phyloP scores from a whole-genome alignment of 2,888 invertebrate genomes.

The Oscheius sp. region DNA sequence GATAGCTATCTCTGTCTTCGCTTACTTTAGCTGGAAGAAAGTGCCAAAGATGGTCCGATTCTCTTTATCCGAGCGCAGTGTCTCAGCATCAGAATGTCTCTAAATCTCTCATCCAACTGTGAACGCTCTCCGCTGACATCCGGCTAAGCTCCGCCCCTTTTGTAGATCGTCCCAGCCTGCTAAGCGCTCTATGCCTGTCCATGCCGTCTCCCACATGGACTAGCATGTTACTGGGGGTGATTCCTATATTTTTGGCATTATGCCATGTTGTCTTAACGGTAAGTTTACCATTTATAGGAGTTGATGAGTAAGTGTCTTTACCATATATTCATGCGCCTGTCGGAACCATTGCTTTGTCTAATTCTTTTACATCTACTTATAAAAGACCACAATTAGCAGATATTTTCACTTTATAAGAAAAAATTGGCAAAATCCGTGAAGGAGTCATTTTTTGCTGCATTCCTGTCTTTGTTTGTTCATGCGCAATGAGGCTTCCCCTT shows the following conservation, averaged over 20 bases:
- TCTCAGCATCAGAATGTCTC: constrained; percentile 20
- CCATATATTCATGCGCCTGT: too few relatives aligned
- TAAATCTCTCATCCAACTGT: constrained; percentile 5
- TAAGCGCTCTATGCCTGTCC: constrained; percentile 31
- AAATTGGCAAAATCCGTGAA: too few relatives aligned
- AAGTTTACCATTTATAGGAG: too few relatives aligned
- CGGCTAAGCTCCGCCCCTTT: constrained; percentile 29
- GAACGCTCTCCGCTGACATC: constrained; percentile 22
- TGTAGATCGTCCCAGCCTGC: constrained; percentile 29
- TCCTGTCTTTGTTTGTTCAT: too few relatives aligned
- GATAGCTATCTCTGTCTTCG: not conserved
- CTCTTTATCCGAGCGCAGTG: too few relatives aligned
- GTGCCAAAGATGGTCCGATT: constrained; percentile 4
- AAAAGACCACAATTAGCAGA: too few relatives aligned
- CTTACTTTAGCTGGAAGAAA: constrained; percentile 1
- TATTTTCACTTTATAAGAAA: too few relatives aligned
- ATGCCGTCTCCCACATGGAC: constrained; percentile 31
- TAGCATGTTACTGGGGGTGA: constrained; percentile 24
- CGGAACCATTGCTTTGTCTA: too few relatives aligned
- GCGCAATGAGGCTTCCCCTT: too few relatives aligned
- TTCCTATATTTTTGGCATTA: constrained; percentile 24
- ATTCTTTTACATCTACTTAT: too few relatives aligned
- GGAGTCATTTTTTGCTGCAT: too few relatives aligned
- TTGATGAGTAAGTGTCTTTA: too few relatives aligned
- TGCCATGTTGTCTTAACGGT: not conserved